A percentile compares a stretch with the other conserved stretches of the same genome.
These are phyloP conservation scores for Sinotaia quadrata DNA, from an alignment of 2,888 invertebrate genomes.

Conservation along the genomic window DNA sequence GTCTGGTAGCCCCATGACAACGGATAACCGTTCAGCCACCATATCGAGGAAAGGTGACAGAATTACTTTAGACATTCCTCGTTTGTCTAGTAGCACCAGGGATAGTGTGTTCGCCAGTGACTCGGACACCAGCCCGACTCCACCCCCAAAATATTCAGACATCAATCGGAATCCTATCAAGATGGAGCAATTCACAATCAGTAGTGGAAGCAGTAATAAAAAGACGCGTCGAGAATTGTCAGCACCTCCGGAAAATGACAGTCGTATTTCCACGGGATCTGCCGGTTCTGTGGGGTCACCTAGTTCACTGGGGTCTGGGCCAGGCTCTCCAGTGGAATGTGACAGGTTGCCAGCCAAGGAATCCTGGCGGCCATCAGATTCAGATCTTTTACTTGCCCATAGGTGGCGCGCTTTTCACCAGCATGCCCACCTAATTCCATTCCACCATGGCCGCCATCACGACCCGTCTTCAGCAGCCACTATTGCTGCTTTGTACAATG, in stretches of 20 bases:
- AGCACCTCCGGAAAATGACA: conserved; percentile 11
- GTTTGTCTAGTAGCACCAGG: conserved; percentile 28
- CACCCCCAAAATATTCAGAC: conserved; percentile 38
- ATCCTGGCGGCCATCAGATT: conserved; percentile 29
- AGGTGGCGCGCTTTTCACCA: conserved; percentile 37
- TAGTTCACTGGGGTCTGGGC: conserved; percentile 20
- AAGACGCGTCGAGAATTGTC: conserved; percentile 18
- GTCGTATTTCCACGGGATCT: conserved; percentile 15
- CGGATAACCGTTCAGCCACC: background rate
- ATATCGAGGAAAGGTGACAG: background rate
- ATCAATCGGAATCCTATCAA: conserved; percentile 41
- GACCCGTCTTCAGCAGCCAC: conserved; percentile 32
- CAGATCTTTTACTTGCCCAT: conserved; percentile 31
- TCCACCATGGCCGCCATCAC: conserved; percentile 29
- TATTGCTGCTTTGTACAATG: conserved; percentile 30
- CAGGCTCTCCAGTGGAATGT: conserved; percentile 21
- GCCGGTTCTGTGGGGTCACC: conserved; percentile 27
- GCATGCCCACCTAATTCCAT: conserved; percentile 24
- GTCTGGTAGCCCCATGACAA: conserved; percentile 8
- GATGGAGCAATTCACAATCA: conserved; percentile 21
- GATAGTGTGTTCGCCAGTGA: conserved; percentile 30
- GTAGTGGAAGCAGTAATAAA: conserved; percentile 17
- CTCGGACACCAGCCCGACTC: conserved; percentile 28
- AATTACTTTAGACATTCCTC: conserved; percentile 19
- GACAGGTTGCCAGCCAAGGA: conserved; percentile 32